Base-by-base conservation (phyloP, 2,797 vertebrate species). In the Poliocrania exsul region DNA sequence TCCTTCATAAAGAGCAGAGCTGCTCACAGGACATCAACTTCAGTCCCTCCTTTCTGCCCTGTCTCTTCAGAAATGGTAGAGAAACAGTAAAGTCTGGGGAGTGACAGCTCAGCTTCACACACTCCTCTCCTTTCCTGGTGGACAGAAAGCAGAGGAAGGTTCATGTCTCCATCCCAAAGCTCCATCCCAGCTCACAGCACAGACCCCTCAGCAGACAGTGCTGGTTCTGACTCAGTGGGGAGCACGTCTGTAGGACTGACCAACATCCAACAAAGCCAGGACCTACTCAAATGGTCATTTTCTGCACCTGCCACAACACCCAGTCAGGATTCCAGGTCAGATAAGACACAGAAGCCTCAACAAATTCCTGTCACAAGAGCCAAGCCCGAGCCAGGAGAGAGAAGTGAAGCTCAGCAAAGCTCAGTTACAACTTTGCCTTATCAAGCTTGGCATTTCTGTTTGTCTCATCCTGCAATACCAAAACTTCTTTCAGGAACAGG, bases 111-210 rank as follows among this genome's bases (percentile, higher is more conserved):
- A 64, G 16, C 13, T 18, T 26, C 65, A 58, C 31, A 46, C 57
- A 40, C 51, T 69, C 11, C 49, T 40, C 58, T 74, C 9, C 46
- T n/a, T 58, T 69, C 44, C 13, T 5, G 1, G 16, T 0, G 15
- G 44, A 21, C 1, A 4, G 35, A 16, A 19, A 71, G 87, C 50
- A 49, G 26, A 64, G 51, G 33, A 60, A 75, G 29, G 47, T 8
- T 35, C 16, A 3, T 25, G 47, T 44, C 62, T 42, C 21, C 60
- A 33, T 44, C 69, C 21, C 29, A 21, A 47, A 58, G n/a, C 40
- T 29, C 44, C n/a, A 2, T 12, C 47, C 31, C 6, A 0, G 10
- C 3, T 1, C 26, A 46, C 4, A 13, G 9, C 73, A 3, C 13
- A 24, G 47, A n/a, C 2, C 31, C 54, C 49, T 4, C 23, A 2